Evolutionary conservation across 2,888 invertebrate species (phyloP).

Genomic region (Lagria hirta): DNA sequence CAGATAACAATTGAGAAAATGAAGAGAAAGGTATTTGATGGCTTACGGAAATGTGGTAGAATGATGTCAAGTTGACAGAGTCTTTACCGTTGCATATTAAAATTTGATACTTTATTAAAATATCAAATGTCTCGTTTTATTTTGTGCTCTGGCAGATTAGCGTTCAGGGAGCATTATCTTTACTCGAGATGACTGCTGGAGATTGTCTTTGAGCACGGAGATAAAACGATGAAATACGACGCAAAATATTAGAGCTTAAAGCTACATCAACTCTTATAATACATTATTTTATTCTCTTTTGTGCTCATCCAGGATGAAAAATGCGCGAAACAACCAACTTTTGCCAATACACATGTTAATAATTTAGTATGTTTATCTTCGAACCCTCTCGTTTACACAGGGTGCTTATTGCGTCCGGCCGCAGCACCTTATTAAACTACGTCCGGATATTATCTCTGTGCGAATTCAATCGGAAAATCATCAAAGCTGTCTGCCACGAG

Average conservation of each 20-base stretch:
- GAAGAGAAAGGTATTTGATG: too few species aligned
- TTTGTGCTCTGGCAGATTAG: conserved; percentile 20
- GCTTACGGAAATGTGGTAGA: too few species aligned
- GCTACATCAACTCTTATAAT: conserved; percentile 22
- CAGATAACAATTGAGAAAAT: too few species aligned
- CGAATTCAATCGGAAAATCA: conserved; percentile 40
- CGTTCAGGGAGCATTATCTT: conserved; percentile 16
- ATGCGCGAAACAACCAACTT: too few species aligned
- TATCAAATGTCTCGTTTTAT: conserved; percentile 8
- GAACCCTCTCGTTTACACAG: conserved; percentile 39
- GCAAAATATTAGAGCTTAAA: conserved; percentile 26
- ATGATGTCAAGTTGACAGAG: too few species aligned
- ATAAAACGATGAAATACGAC: conserved; percentile 27
- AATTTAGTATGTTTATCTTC: too few species aligned
- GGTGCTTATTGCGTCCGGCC: conserved; percentile 43
- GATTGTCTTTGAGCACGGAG: conserved; percentile 20
- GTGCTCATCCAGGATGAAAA: too few species aligned
- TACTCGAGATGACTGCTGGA: conserved; percentile 18
- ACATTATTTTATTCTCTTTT: too few species aligned
- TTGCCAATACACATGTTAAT: too few species aligned
- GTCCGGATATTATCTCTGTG: conserved; percentile 42
- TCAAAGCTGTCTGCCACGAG: conserved; percentile 40
- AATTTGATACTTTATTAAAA: too few species aligned
- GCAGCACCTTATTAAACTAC: conserved; percentile 37
- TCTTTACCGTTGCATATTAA: too few species aligned